Conservation (phyloP, 2,113 vertebrate species). For the Terrapene triunguis region DNA sequence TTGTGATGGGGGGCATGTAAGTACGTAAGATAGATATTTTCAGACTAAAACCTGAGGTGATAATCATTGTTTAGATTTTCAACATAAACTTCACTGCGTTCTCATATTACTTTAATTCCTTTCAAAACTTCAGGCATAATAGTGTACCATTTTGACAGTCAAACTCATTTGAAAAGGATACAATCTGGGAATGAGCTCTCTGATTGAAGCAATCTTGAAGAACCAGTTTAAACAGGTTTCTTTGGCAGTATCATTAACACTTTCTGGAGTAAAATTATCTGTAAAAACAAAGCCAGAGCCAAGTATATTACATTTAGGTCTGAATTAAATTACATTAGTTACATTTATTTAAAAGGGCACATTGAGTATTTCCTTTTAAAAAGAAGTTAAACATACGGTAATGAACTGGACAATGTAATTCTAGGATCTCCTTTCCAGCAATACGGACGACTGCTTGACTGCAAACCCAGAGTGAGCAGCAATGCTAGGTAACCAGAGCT, state of each 20-base stretch:
- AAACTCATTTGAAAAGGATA: slow-evolving; percentile 85
- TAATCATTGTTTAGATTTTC: neutral
- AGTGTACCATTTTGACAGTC: neutral
- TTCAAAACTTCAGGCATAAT: neutral
- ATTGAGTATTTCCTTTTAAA: neutral
- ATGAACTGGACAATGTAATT: neutral
- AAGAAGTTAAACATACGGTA: neutral
- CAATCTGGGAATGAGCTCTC: slow-evolving; percentile 96
- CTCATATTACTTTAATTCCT: neutral
- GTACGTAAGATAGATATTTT: neutral
- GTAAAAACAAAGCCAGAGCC: neutral
- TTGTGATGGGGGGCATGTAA: neutral
- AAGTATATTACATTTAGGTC: neutral
- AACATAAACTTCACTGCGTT: neutral
- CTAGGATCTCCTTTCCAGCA: neutral
- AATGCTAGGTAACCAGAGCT: neutral
- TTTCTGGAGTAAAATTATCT: slow-evolving; percentile 93
- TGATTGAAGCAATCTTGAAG: slow-evolving; percentile 98
- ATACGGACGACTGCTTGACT: neutral
- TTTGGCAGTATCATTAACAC: slow-evolving; percentile 93
- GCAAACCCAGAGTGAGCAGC: neutral
- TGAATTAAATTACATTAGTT: neutral
- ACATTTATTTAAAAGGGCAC: neutral
- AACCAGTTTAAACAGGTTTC: slow-evolving; percentile 99
- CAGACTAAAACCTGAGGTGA: neutral